A percentile compares a stretch with the other conserved stretches of the same genome.
Evolutionary conservation across 2,888 invertebrate genomes (phyloP).

Genomic region (Drosophila borealis): DNA sequence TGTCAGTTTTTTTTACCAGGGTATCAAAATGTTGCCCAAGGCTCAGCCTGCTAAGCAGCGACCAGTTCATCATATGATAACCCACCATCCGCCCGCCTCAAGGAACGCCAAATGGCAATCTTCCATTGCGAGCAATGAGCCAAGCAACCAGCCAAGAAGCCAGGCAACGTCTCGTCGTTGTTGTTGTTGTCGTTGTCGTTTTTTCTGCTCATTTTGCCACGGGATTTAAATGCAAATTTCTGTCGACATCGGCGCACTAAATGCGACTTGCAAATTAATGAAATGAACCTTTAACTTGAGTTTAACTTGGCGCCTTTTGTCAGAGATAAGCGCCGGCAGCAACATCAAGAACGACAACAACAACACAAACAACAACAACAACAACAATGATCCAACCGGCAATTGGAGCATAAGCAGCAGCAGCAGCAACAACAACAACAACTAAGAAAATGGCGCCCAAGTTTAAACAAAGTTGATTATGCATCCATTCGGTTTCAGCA

Average conservation of each 20-base stretch:
- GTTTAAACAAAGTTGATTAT: conserved; percentile 82
- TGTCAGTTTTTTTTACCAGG: not conserved
- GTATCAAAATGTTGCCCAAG: conserved; percentile 25
- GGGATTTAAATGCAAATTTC: conserved; percentile 80
- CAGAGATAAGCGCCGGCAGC: conserved; percentile 73
- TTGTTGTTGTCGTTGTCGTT: conserved; percentile 24
- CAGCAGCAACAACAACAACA: conserved; percentile 47
- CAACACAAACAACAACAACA: conserved; percentile 22
- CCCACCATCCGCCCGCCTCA: conserved; percentile 1
- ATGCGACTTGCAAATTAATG: conserved; percentile 81
- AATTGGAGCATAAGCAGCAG: conserved; percentile 71
- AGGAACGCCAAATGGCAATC: conserved; percentile 35
- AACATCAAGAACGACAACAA: conserved; percentile 38
- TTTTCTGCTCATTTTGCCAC: conserved; percentile 78
- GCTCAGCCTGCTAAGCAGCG: conserved; percentile 59
- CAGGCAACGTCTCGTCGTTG: conserved; percentile 10
- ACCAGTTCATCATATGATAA: conserved; percentile 61
- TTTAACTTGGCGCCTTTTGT: conserved; percentile 77
- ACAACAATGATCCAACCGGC: conserved; percentile 35
- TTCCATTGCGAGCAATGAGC: conserved; percentile 25
- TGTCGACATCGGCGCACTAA: conserved; percentile 77
- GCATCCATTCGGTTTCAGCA: conserved; percentile 80
- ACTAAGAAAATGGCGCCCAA: conserved; percentile 65
- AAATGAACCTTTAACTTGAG: conserved; percentile 81
- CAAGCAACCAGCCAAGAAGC: conserved; percentile 20